Base-by-base conservation (phyloP, 2,113 vertebrate species). In the Setophaga kirtlandii region DNA sequence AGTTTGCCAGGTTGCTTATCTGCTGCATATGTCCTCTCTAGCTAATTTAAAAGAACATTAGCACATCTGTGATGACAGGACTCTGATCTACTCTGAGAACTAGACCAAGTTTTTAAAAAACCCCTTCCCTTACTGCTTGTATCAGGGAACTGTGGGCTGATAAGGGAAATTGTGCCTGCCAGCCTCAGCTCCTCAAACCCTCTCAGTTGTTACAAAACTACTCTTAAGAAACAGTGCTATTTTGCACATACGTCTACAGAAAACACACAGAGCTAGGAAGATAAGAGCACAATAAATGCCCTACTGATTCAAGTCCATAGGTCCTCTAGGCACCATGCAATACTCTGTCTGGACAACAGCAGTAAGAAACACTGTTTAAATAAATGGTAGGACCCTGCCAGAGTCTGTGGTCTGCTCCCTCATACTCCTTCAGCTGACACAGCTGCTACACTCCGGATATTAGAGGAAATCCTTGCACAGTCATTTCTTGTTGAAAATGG, bases 321-420 rank as follows among this genome's bases (percentile, higher is more conserved):
- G 39, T 79, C 42, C 19, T 56, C n/a, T 3, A 79, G 16, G 60
- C 9, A 47, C 10, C 15, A 35, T 30, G 12, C 55, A 44, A 15
- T 35, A 47, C 6, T 71, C 44, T 39, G 19, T 12, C 62, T 15
- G 27, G 30, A 76, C 21, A 75, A 63, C 7, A 49, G 44, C 53
- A 84, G 5, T 7, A 52, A 59, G 17, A 71, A 87, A 85, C 11
- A 15, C 35, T 74, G 31, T 37, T 76, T 44, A 63, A 87, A 68
- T 39, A 46, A 84, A 82, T 0, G 0, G 31, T 6, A 15, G 4
- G 15, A 75, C 15, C 19, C 15, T 33, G 11, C 12, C 44, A 8
- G 10, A 23, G 7, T 20, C 31, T 46, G 37, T 7, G 14, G 25
- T 44, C 76, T 41, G 49, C 31, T 73, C 27, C 20, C n/a, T 78